Evolutionary conservation across 2,113 vertebrate genomes (phyloP).

Genomic region (Chunga burmeisteri): DNA sequence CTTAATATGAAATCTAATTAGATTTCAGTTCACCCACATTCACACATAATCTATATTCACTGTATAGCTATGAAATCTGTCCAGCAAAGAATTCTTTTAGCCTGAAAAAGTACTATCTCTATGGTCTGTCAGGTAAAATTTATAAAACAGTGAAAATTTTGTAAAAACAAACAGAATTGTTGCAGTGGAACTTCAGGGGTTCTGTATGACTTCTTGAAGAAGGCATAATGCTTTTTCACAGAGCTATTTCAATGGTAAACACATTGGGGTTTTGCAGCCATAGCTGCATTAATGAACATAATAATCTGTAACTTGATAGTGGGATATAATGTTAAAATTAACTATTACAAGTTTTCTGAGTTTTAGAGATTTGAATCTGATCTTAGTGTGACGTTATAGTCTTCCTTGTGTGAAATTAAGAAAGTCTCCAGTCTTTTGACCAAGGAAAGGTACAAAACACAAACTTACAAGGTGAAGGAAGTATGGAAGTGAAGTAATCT

Average conservation of each 20-base stretch:
- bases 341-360: background rate
- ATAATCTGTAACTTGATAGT: background rate
- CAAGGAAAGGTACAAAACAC: background rate
- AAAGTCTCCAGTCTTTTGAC: background rate
- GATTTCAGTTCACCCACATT: slow-evolving; percentile 62
- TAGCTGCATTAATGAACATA: background rate
- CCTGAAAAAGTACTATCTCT: background rate
- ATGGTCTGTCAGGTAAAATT: background rate
- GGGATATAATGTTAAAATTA: background rate
- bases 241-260: background rate
- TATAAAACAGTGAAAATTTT: background rate
- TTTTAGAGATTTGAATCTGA: background rate
- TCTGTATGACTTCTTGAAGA: background rate
- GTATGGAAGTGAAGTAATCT: background rate
- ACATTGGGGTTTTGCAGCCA: background rate
- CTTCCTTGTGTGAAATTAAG: background rate
- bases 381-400: background rate
- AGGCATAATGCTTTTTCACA: background rate
- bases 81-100: slow-evolving; percentile 4
- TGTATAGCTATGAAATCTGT: slow-evolving; percentile 25
- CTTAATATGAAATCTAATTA: slow-evolving; percentile 83
- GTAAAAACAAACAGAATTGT: background rate
- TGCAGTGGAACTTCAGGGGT: background rate
- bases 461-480: background rate
- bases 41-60: slow-evolving; percentile 13